Base-by-base conservation (phyloP, 1,140 invertebrate species). In the Lanistes nyassanus region DNA sequence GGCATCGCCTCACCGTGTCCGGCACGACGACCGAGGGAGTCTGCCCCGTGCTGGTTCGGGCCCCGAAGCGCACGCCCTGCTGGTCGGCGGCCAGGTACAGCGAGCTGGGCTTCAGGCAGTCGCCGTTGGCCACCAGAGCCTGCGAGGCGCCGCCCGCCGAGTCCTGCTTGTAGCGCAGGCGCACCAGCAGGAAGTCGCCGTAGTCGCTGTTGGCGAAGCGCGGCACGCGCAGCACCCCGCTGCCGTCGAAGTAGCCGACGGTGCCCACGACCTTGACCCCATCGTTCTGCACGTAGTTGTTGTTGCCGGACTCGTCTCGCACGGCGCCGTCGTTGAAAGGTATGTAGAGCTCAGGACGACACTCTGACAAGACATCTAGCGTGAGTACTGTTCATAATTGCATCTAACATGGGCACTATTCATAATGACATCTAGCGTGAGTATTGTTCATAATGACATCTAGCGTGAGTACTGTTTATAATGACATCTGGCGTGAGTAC, bases 11-110 rank as follows among this genome's bases (percentile, higher is more conserved):
- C 11, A 80, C 79, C 51, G 16, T 56, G 42, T 42, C 64, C 11
- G 76, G 79, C 19, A 81, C 73, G n/a, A 60, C 62, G 51, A 82
- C 72, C 5, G 64, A 76, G n/a, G 72, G 77, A 55, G 71, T 79
- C 13, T 70, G 31, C 11, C 77, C 79, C 2, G 51, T 62, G n/a
- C 76, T 71, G n/a, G 81, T 75, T 42, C 62, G n/a, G 3, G 76
- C 71, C 11, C 83, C 83, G 55, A 84, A 80, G 16, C 72, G 64
- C 4, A 81, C 36, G 86, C 85, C 56, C 92, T 85, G 65, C 74
- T 82, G 39, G 80, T 76, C 56, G 91, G 90, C 79, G 0, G 72
- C 82, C 21, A 84, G 60, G 31, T 77, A 76, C 7, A 84, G 67
- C 0, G 83, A 84, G 4, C 77, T 76, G 56, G 80, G 79, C 42